phyloP scores from a whole-genome alignment of 2,888 invertebrate genomes.

The Dasypogon diadema region DNA sequence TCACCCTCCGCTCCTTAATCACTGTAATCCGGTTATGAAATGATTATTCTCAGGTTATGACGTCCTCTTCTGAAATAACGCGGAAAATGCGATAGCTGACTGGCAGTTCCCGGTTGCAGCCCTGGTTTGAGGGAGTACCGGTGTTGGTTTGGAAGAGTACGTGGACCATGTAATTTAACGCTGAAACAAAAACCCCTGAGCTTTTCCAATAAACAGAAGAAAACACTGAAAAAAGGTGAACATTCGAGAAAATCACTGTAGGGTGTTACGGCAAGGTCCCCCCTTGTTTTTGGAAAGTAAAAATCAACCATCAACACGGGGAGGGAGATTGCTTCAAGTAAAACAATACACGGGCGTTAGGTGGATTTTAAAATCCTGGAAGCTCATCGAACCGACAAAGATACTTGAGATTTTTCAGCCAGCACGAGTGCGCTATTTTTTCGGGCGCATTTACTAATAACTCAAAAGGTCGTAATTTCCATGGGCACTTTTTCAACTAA shows the following conservation, averaged over 20 bases:
- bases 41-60: slow-evolving; percentile 47
- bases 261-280: background rate
- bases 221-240: slow-evolving; percentile 25
- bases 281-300: slow-evolving; percentile 1
- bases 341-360: slow-evolving; percentile 23
- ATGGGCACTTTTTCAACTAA: no score
- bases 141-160: slow-evolving; percentile 19
- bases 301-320: background rate
- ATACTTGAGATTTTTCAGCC: no score
- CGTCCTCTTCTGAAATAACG: slow-evolving; percentile 44
- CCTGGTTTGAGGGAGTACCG: background rate
- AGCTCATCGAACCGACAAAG: no score
- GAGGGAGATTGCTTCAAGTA: slow-evolving; percentile 7
- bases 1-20: slow-evolving; percentile 32
- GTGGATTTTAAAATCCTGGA: slow-evolving; percentile 13
- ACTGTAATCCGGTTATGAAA: slow-evolving; percentile 49
- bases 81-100: slow-evolving; percentile 42
- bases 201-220: background rate
- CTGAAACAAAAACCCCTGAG: slow-evolving; percentile 25
- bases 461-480: no score
- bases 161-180: slow-evolving; percentile 45
- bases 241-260: background rate
- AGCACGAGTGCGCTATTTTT: no score
- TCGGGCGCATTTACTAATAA: no score
- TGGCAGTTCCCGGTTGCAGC: background rate